Evolutionary conservation across 2,113 vertebrate genomes (phyloP).

Genomic region (Heterochromis multidens): DNA sequence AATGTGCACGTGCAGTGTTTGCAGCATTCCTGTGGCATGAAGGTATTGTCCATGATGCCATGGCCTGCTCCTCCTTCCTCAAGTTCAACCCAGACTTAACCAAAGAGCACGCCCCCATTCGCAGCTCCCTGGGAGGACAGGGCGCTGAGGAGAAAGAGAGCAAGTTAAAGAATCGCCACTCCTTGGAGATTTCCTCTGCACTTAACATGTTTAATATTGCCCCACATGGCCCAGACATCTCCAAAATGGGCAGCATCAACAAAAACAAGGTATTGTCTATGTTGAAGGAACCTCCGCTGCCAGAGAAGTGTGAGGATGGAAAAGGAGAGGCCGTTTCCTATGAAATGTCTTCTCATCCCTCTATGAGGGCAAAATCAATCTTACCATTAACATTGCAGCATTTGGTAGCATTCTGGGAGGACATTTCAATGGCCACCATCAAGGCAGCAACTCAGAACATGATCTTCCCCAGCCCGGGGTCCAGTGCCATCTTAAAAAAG

Average conservation of each 20-base stretch:
- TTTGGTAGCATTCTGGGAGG: slow-evolving; percentile 98
- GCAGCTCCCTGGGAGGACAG: slow-evolving; percentile 87
- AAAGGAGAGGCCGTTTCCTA: slow-evolving; percentile 83
- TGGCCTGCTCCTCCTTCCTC: slow-evolving; percentile 98
- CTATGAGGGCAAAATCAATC: slow-evolving; percentile 86
- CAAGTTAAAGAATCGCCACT: slow-evolving; percentile 97
- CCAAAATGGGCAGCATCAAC: slow-evolving; percentile 99
- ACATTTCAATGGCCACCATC: slow-evolving; percentile 96
- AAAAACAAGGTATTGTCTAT: slow-evolving; percentile 99
- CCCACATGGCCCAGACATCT: slow-evolving; percentile 96
- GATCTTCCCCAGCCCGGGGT: slow-evolving; percentile 98
- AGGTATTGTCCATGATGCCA: slow-evolving; percentile 97
- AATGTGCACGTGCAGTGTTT: slow-evolving; percentile 95
- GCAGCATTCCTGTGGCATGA: slow-evolving; percentile 98
- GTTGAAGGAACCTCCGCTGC: slow-evolving; percentile 95
- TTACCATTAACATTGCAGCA: slow-evolving; percentile 95
- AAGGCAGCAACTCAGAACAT: slow-evolving; percentile 99
- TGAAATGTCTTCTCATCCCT: slow-evolving; percentile 80
- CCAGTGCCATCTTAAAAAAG: slow-evolving; percentile 95
- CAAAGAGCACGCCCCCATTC: slow-evolving; percentile 95
- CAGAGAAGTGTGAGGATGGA: slow-evolving; percentile 94
- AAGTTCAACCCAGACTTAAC: slow-evolving; percentile 98
- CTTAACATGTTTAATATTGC: slow-evolving; percentile 98
- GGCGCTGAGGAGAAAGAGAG: slow-evolving; percentile 92
- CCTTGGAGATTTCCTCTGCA: slow-evolving; percentile 95